Conservation (phyloP, 2,888 invertebrate genomes). For the Enoplolaimus lenunculus region DNA sequence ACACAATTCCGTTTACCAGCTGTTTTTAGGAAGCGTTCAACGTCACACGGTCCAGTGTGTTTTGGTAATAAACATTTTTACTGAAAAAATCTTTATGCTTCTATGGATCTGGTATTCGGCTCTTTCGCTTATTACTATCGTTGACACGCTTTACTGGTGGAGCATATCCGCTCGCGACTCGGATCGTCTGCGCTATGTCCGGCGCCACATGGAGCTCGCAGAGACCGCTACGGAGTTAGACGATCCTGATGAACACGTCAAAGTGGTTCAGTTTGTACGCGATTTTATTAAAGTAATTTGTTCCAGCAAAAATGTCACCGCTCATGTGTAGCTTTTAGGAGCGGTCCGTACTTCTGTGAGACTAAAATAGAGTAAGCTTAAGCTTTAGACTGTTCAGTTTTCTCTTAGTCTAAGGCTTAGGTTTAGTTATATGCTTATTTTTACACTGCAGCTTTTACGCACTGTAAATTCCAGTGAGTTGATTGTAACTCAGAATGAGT, state of each 20-base stretch:
- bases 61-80: conserved; percentile 37
- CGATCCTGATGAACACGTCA: background rate
- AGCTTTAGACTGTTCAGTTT: no score
- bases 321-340: no score
- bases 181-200: background rate
- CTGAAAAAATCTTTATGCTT: conserved; percentile 40
- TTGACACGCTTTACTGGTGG: conserved; percentile 4
- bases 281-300: background rate
- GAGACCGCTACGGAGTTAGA: background rate
- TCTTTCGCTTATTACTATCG: conserved; percentile 32
- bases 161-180: background rate
- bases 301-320: no score
- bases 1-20: no score
- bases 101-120: conserved; percentile 40
- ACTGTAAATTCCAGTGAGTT: no score
- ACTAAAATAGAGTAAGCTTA: no score
- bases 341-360: no score
- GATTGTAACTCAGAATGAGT: no score
- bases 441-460: no score
- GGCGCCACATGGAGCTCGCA: background rate
- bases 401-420: no score
- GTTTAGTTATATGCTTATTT: no score
- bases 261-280: background rate
- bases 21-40: background rate
- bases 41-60: conserved; percentile 31